These are phyloP conservation scores for Chaetoderma sp. DNA, from an alignment of 2,888 invertebrate genomes.

Conservation along the genomic window DNA sequence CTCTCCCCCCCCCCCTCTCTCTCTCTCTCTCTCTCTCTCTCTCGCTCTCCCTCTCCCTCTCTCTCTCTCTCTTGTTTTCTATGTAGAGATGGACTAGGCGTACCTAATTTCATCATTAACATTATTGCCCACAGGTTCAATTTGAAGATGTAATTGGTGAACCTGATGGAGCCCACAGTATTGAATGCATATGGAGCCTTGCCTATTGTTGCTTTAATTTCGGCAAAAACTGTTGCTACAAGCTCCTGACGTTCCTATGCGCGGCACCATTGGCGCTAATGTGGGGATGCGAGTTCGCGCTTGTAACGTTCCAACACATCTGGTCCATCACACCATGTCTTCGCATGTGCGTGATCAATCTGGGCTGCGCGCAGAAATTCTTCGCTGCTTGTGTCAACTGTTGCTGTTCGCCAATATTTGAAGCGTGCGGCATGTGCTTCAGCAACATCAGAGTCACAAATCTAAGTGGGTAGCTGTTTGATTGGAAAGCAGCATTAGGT, in stretches of 20 bases:
- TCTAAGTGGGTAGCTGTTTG: too few species aligned
- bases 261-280: constrained; percentile 79
- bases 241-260: constrained; percentile 76
- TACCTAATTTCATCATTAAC: too few species aligned
- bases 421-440: constrained; percentile 58
- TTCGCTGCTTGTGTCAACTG: constrained; percentile 73
- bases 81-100: too few species aligned
- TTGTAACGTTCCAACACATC: constrained; percentile 76
- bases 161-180: constrained; percentile 57
- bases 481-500: too few species aligned
- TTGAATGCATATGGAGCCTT: constrained; percentile 81
- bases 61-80: too few species aligned
- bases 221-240: constrained; percentile 79
- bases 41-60: too few species aligned
- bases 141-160: constrained; percentile 51
- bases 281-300: constrained; percentile 68
- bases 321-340: constrained; percentile 81
- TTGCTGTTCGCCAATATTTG: constrained; percentile 76
- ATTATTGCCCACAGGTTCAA: constrained; percentile 70
- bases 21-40: too few species aligned
- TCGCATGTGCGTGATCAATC: constrained; percentile 76
- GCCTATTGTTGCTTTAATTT: constrained; percentile 76
- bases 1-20: too few species aligned
- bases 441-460: too few species aligned
- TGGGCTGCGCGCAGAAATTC: constrained; percentile 48